Base-by-base conservation (phyloP, 1,140 invertebrate genomes). In the Psix sp. region DNA sequence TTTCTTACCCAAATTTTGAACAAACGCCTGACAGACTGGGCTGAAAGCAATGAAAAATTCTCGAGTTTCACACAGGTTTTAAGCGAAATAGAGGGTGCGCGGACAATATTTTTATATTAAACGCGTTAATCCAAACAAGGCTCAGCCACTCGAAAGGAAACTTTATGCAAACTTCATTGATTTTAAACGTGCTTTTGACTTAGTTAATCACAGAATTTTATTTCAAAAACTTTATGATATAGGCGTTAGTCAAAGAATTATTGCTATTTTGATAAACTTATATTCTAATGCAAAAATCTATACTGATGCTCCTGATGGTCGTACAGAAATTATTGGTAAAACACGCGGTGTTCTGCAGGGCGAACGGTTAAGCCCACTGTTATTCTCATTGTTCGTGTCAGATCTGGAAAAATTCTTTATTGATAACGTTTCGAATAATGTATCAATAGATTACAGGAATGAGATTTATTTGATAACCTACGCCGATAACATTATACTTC, bases 171-270 rank as follows among this genome's bases (percentile, higher is more conserved):
- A 18, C 4, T 35, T 48, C 20, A 17, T 48, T 0, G 45, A 48
- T 11, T 48, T 48, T 11, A 48, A 48, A 20, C 26, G 45, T 0
- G 45, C 45, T 1, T 48, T 48, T 18, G 45, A 48, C 20, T 11
- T 48, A 0, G 29, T 48, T 6, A 18, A 48, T 9, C 45, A 35
- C 17, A 5, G 1, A 3, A 35, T 48, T 20, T 11, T 48, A 20
- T 48, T 33, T 18, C 6, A 20, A 11, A 48, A 48, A 48, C 16
- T 48, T 0, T 7, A 6, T 11, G 0, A 17, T n/a, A 35, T 18
- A 0, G 45, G 16, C 0, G 17, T 48, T 11, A 48, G 45, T 6
- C 16, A 1, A 13, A 35, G 17, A 35, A 3, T 35, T 11, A 48
- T 48, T 11, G n/a, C 15, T 4, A 17, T 48, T 6, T 3, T 48